Evolutionary conservation across 2,113 vertebrate genomes (phyloP), one percentile per base, ranked within the genome.

Genomic region (Sclerurus mexicanus): DNA sequence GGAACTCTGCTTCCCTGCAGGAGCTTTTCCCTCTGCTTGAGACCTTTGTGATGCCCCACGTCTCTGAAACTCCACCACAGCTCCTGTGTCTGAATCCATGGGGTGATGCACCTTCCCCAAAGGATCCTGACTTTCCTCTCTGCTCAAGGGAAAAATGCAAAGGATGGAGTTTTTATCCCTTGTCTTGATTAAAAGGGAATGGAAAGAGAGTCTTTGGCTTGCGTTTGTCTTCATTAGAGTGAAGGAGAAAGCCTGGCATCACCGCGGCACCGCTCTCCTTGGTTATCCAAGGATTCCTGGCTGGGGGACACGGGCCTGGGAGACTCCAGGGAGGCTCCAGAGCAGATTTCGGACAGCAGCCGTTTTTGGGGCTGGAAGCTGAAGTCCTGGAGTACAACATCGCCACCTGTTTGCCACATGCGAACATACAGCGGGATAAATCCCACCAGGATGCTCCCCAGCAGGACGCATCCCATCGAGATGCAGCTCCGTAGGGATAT

Each of bases 401-500:
- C 95, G 97, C 97, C 97, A 97, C 89, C 97, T 97, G 96, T 96
- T 69, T 94, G 97, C 93, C 92, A 10, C 33, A 17, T 5, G 28
- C 12, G 94, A 84, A 14, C 46, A 7, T 87, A 94, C 97, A 96
- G 89, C 93, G 16, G 63, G 66, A 71, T 1, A 20, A 37, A 78
- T 82, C 89, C 49, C 83, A 42, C 23, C 94, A 1, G 86, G 85
- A 46, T 2, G 8, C 4, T 49, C 27, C 83, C 95, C 75, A 2
- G 1, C 76, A n/a, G 68, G 60, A 49, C 16, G n/a, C 28, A 8
- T 2, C 39, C 56, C 76, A 3, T 1, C 25, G 0, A 19, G 46
- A 24, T 24, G 0, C 19, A 30, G 14, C 47, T 19, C 50, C n/a
- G 8, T 14, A 22, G 14, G 68, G 68, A 24, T 53, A 7, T 4